Base-by-base conservation (phyloP, 2,888 invertebrate species). In the Troglohyphantes excavatus region DNA sequence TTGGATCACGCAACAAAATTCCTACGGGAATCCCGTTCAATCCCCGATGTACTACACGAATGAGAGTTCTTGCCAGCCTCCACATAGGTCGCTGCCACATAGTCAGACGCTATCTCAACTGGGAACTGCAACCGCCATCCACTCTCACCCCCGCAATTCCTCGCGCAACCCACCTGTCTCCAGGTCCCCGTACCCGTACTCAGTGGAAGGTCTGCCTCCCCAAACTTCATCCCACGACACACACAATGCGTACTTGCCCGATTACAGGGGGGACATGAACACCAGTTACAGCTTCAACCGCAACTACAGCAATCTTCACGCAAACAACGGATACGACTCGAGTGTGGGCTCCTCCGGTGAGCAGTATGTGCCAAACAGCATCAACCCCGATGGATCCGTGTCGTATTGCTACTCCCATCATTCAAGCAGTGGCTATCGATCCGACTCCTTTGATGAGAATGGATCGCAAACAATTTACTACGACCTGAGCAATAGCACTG, bases 381-480 rank as follows among this genome's bases (percentile, higher is more conserved):
- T 90, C 63, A 90, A 90, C 61, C 84, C 84, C 0, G 90, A 90
- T 61, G 90, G 90, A n/a, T 84, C 90, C 17, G 90, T 90, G 33
- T 90, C 90, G 39, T 90, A 90, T 61, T 90, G 90, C 21, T 90
- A 90, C 59, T 85, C 90, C 19, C 82, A 90, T 19, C 90, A 90
- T 33, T 33, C 73, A 27, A 85, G 61, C 33, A 85, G 81, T 61
- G 76, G 79, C 17, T 90, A 90, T 29, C 43, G 90, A 53, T 43
- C 85, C 2, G 90, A 90, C 79, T 79, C 90, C 2, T 90, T 78
- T 46, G 90, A 90, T 23, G 90, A 90, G 29, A 90, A 68, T 68
- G 90, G 85, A 73, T 90, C 90, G 3, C 91, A 91, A 65, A 91
- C 85, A 33, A 90, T 91, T 19, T 91, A 91, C 33, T 91, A 90